A percentile compares a stretch with the other conserved stretches of the same genome.
Evolutionary conservation across 2,888 invertebrate species (phyloP).

Genomic region (Apoderus coryli): DNA sequence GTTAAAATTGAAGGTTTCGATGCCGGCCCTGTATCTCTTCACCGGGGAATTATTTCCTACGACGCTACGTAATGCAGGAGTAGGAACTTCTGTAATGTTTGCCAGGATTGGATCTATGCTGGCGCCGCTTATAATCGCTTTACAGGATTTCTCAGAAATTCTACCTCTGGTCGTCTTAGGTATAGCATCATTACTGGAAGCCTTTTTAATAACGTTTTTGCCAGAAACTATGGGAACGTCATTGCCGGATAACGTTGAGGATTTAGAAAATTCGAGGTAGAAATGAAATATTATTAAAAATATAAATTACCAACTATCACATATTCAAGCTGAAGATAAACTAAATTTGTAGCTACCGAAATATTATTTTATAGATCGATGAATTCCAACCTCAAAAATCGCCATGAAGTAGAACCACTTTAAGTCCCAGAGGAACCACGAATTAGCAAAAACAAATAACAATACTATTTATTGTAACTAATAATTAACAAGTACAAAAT

Average conservation of each 20-base stretch:
- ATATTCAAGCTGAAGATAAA: no score
- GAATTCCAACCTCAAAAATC: no score
- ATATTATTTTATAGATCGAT: no score
- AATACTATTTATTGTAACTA: no score
- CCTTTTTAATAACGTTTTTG: slow-evolving; percentile 25
- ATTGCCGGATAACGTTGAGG: slow-evolving; percentile 39
- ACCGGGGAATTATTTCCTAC: slow-evolving; percentile 71
- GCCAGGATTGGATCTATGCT: slow-evolving; percentile 66
- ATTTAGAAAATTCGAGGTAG: slow-evolving; percentile 32
- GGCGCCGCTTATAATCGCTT: slow-evolving; percentile 27
- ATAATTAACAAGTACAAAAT: no score
- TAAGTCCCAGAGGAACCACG: no score
- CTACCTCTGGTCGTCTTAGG: slow-evolving; percentile 28
- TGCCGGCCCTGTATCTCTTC: slow-evolving; percentile 52
- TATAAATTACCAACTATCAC: no score
- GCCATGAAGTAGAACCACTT: no score
- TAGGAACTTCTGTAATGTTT: slow-evolving; percentile 59
- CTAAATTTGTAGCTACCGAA: no score
- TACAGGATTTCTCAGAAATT: slow-evolving; percentile 21
- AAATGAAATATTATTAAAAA: no score
- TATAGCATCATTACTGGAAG: slow-evolving; percentile 23
- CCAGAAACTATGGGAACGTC: slow-evolving; percentile 30
- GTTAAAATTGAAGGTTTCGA: slow-evolving; percentile 34
- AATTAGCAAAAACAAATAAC: no score
- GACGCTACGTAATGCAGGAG: slow-evolving; percentile 57